Conservation (phyloP, 2,888 invertebrate species). For the Epistrophella euchroma region DNA sequence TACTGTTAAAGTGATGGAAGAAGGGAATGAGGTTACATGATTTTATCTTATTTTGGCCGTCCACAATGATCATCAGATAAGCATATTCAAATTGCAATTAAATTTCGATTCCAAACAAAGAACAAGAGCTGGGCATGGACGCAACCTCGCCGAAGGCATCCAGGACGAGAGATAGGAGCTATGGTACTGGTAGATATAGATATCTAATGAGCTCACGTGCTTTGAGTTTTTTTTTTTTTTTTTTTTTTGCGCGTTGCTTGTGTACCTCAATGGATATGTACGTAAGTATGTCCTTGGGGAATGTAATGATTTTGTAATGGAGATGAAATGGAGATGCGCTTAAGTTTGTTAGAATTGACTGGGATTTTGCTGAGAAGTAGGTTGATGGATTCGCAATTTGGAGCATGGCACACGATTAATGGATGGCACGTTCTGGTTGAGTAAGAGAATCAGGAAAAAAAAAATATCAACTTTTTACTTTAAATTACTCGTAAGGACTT, state of each 20-base stretch:
- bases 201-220: slow-evolving; percentile 63
- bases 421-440: not conserved
- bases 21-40: slow-evolving; percentile 27
- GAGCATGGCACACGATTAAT: slow-evolving; percentile 13
- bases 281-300: slow-evolving; percentile 29
- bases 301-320: slow-evolving; percentile 67
- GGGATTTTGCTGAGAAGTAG: not conserved
- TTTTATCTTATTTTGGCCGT: slow-evolving; percentile 16
- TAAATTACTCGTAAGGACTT: slow-evolving; percentile 2
- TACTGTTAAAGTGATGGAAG: not conserved
- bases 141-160: slow-evolving; percentile 10
- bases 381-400: slow-evolving; percentile 46
- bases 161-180: slow-evolving; percentile 1
- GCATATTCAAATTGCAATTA: slow-evolving; percentile 73
- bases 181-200: not conserved
- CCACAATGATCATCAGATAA: slow-evolving; percentile 38
- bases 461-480: slow-evolving; percentile 5
- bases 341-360: slow-evolving; percentile 38
- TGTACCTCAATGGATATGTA: slow-evolving; percentile 1
- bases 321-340: slow-evolving; percentile 52
- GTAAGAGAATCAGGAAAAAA: not conserved
- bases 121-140: slow-evolving; percentile 20
- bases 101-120: slow-evolving; percentile 64
- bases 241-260: slow-evolving; percentile 38
- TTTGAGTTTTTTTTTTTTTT: slow-evolving; percentile 42